Evolutionary conservation across 2,888 invertebrate species (phyloP), one percentile per base, ranked within the genome.

Genomic region (Nomada fabriciana): DNA sequence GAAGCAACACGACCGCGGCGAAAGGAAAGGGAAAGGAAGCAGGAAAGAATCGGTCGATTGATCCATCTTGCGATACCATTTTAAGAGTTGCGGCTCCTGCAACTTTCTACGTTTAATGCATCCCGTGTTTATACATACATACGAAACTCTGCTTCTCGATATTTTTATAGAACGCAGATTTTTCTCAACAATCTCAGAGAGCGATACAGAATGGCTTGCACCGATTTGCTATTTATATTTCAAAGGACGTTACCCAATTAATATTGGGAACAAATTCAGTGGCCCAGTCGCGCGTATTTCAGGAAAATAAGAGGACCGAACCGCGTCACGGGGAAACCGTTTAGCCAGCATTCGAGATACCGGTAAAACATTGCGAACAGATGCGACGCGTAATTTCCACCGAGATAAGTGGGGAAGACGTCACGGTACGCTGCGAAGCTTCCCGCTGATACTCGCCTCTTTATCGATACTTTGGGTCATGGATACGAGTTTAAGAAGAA

Each of bases 341-440:
- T 74, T 67, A 52, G 59, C 50, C 67, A 77, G 67, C 77, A 61
- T 23, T 23, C 60, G n/a, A 65, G 74, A 77, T 74, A 52, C 43
- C 64, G 29, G 59, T 53, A 29, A 57, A 52, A 59, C 23, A 42
- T 67, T 18, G 77, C 60, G 60, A 61, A 74, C 47, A 77, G 74
- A 74, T 53, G 77, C 74, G 36, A 36, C 74, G 77, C 47, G 67
- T 36, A 74, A 67, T 67, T 47, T 36, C 43, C 25, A n/a, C 42
- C 20, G 43, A 20, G 59, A 65, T 77, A 76, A 53, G 42, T 52
- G 47, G 25, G 47, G 25, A n/a, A 59, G 25, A 4, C 43, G 25
- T 29, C 7, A 55, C 57, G 36, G 42, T 50, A 20, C 20, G 20
- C 52, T 11, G 10, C 2, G 55, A 63, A 47, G 7, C 36, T 36